Evolutionary conservation across 2,113 vertebrate genomes (phyloP).

Genomic region (Gadus chalcogrammus): DNA sequence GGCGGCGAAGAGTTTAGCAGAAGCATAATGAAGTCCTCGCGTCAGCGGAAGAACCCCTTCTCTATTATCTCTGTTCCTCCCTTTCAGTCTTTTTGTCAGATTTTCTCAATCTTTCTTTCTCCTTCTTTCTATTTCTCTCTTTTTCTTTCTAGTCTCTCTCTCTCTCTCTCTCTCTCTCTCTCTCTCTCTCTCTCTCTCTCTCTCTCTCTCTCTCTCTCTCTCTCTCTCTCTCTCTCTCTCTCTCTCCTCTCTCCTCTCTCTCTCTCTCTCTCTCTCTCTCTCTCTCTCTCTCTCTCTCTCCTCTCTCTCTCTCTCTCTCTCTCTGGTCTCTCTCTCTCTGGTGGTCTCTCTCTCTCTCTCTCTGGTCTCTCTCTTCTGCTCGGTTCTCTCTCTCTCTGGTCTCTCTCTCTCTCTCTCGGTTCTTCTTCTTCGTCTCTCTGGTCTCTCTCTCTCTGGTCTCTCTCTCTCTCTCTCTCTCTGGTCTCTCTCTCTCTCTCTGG

Average conservation of each 20-base stretch:
- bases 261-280: constrained; percentile 4
- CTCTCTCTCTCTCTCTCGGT: constrained; percentile 3
- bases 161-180: too few species aligned
- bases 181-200: constrained; percentile 1
- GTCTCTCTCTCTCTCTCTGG: too few species aligned
- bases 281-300: background rate
- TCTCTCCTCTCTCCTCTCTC: too few species aligned
- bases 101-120: constrained; percentile 1
- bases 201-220: too few species aligned
- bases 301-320: constrained; percentile 1
- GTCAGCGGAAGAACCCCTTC: background rate
- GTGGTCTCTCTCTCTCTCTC: too few species aligned
- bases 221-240: too few species aligned
- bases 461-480: background rate
- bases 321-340: too few species aligned
- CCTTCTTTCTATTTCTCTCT: background rate
- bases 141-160: too few species aligned
- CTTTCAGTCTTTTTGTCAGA: background rate
- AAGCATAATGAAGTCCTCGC: constrained; percentile 38
- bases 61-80: constrained; percentile 1
- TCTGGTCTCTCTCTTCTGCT: too few species aligned
- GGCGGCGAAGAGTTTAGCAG: constrained; percentile 45
- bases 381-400: too few species aligned
- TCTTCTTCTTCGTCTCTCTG: too few species aligned
- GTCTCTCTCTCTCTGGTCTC: background rate